Conservation (phyloP, 2,113 vertebrate genomes). For the Sinosuthora webbiana region DNA sequence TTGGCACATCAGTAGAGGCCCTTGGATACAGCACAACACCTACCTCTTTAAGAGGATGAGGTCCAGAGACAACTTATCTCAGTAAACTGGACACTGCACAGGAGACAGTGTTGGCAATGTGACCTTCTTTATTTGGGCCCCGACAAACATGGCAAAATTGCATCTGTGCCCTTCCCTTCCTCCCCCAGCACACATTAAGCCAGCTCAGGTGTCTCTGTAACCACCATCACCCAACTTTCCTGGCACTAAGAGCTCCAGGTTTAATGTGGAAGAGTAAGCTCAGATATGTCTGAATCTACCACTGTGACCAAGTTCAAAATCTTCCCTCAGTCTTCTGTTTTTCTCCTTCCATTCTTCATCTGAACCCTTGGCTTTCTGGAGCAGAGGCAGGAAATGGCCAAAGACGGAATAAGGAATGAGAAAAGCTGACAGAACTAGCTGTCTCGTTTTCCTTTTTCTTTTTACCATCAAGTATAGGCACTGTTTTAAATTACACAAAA, state of each 20-base stretch:
- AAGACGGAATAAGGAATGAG: not conserved
- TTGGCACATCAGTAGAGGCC: not conserved
- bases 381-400: not conserved
- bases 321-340: not conserved
- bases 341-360: not conserved
- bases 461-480: not conserved
- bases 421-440: not conserved
- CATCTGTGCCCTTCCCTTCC: not conserved
- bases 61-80: not conserved
- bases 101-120: not conserved
- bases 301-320: not conserved
- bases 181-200: not conserved
- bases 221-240: not conserved
- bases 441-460: not conserved
- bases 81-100: not conserved
- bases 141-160: not conserved
- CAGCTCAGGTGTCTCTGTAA: not conserved
- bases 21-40: not conserved
- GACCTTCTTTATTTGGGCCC: not conserved
- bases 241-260: not conserved
- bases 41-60: not conserved
- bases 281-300: not conserved
- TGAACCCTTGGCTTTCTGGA: not conserved
- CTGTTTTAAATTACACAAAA: slow-evolving; percentile 64
- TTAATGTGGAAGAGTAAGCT: not conserved